phyloP scores from a whole-genome alignment of 2,888 invertebrate genomes.

The Drosophila cyrtoloma region DNA sequence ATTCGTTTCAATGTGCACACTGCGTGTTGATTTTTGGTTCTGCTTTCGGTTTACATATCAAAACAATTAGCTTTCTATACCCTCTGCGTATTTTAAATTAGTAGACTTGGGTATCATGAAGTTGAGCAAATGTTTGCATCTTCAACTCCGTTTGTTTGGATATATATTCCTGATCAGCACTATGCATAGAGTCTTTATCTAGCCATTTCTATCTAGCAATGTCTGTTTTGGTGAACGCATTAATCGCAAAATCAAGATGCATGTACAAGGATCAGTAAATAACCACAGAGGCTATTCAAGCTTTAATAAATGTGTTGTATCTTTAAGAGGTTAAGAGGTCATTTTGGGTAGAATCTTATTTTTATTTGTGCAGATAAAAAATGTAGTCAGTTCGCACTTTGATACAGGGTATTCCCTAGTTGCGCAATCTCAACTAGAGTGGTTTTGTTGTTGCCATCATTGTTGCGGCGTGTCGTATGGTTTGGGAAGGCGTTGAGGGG shows the following conservation, averaged over 20 bases:
- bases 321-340: not conserved
- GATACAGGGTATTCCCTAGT: not conserved
- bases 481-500: not conserved
- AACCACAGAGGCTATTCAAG: not conserved
- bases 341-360: not conserved
- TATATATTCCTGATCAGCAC: not conserved
- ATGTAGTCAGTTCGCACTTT: not conserved
- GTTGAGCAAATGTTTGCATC: not conserved
- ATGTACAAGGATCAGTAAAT: not conserved
- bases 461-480: not conserved
- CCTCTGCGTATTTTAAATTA: not conserved
- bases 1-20: constrained; percentile 27
- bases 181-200: not conserved
- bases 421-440: no score
- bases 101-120: not conserved
- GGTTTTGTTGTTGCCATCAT: constrained; percentile 14
- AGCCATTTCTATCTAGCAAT: not conserved
- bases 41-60: constrained; percentile 77
- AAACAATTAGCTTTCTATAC: constrained; percentile 69
- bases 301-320: not conserved
- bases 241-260: not conserved
- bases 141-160: not conserved
- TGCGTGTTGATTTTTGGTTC: constrained; percentile 79
- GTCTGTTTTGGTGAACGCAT: not conserved
- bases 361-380: not conserved